Base-by-base conservation (phyloP, 2,797 vertebrate genomes). In the Gadopsis bispinosus region DNA sequence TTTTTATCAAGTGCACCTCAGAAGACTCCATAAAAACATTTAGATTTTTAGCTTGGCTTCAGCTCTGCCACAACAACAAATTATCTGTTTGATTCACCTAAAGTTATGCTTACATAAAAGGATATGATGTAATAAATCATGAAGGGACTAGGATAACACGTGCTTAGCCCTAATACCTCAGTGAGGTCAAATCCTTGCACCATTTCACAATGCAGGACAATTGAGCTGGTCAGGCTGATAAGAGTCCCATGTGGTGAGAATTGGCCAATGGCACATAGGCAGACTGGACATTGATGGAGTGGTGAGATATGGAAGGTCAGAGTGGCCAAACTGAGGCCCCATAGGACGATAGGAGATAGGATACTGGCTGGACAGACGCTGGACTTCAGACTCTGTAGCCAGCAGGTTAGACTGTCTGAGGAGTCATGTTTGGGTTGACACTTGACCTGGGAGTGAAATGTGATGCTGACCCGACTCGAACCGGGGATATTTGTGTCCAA, bases 281-380 rank as follows among this genome's bases (percentile, higher is more conserved):
- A 71, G 81, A 63, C 83, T 78, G 89, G 92, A 88, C 87, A 89
- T 84, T 91, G 93, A 94, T 94, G 88, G 87, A 92, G 80, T 83
- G 86, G 61, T 50, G 75, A 87, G 93, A 95, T 95, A 91, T 85
- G 64, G 62, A 31, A 62, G 76, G 88, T 91, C 92, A 90, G 74
- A 73, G 77, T 89, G 89, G 82, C 87, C 86, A 80, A 72, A 84
- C 48, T 66, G 79, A 79, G 80, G 83, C 87, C 86, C 37, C 54
- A 29, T 43, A 69, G 56, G 81, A 69, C 29, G 83, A 89, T 84
- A 83, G 73, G 79, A 88, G 84, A 81, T 88, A 64, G 75, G 77
- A 69, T 70, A 54, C 22, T 1, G 31, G 63, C 69, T 82, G 82
- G 79, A 85, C 80, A 69, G 55, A 77, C 8, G 2, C 55, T 91